Base-by-base conservation (phyloP, 2,797 vertebrate species). In the Sternotherus odoratus region DNA sequence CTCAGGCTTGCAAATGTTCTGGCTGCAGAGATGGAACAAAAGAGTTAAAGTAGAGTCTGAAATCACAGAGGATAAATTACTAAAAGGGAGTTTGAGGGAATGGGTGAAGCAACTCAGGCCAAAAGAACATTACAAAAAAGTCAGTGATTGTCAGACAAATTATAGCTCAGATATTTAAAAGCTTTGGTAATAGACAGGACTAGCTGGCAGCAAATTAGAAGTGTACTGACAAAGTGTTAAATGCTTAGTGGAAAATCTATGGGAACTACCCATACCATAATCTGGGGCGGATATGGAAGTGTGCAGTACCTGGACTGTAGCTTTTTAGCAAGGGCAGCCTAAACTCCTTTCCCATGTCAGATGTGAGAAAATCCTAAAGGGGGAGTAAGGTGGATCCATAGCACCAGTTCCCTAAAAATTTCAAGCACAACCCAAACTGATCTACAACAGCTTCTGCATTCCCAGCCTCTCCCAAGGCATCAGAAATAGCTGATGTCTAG, bases 131-230 rank as follows among this genome's bases (percentile, higher is more conserved):
- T 7, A 91, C 90, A 92, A 83, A 85, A 92, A 95, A 69, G 86
- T 94, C 95, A 97, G 77, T 86, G 79, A 92, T 93, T 96, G 96
- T 93, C 86, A 92, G 83, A 93, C 87, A 86, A 94, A 94, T 96
- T 89, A 93, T 57, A 86, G 94, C 51, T 92, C 91, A 80, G 0
- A 10, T 79, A 17, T 0, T 54, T 60, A 90, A 94, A 82, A 85
- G 92, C 77, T 74, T 8, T 17, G 85, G 87, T 81, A 91, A 87
- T 33, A 79, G 96, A 88, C 88, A 87, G 93, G 86, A 63, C 75
- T 7, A 54, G 66, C 48, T 57, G 90, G 89, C 12, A 83, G 91
- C 88, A 97, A 93, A 91, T 66, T 8, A 91, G 60, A 95, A 92
- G 13, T 1, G 4, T 8, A 50, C 6, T 0, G 84, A 87, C 77